Evolutionary conservation across 2,888 invertebrate genomes (phyloP).

Genomic region (Zygothrica quintamaculata): DNA sequence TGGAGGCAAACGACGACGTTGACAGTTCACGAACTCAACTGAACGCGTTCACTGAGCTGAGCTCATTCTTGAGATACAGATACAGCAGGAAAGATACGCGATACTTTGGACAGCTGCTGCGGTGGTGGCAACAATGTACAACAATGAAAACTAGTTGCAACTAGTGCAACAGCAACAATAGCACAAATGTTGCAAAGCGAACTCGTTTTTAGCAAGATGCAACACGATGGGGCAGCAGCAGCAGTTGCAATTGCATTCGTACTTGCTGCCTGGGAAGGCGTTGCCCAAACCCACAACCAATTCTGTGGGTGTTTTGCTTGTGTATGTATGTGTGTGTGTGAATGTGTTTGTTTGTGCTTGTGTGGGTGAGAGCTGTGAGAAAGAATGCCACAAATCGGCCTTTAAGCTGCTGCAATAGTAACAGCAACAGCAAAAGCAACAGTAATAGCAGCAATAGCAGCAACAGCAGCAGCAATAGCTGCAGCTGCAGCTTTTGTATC

Average conservation of each 20-base stretch:
- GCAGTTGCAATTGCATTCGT: neutral
- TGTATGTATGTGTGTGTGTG: neutral
- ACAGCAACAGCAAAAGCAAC: conserved; percentile 18
- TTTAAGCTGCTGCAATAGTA: conserved; percentile 41
- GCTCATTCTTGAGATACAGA: conserved; percentile 69
- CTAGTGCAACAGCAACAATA: conserved; percentile 61
- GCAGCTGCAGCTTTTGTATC: conserved; percentile 38
- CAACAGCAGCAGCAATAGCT: conserved; percentile 32
- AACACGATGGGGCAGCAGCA: conserved; percentile 11
- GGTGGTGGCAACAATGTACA: conserved; percentile 18
- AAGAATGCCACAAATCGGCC: conserved; percentile 54
- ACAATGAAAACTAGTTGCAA: conserved; percentile 75
- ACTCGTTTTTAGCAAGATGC: conserved; percentile 44
- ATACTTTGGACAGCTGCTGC: conserved; percentile 64
- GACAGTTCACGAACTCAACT: conserved; percentile 74
- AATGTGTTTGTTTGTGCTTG: conserved; percentile 46
- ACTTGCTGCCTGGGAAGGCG: conserved; percentile 43
- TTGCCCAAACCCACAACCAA: conserved; percentile 43
- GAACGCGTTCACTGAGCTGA: conserved; percentile 58
- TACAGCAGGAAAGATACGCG: conserved; percentile 62
- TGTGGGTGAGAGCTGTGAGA: conserved; percentile 58
- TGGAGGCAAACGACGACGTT: conserved; percentile 58
- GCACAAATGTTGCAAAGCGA: conserved; percentile 26
- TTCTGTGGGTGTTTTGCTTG: conserved; percentile 23
- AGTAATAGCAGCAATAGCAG: conserved; percentile 26